Conservation (phyloP, 2,888 invertebrate genomes). For the Electrophaes corylata region DNA sequence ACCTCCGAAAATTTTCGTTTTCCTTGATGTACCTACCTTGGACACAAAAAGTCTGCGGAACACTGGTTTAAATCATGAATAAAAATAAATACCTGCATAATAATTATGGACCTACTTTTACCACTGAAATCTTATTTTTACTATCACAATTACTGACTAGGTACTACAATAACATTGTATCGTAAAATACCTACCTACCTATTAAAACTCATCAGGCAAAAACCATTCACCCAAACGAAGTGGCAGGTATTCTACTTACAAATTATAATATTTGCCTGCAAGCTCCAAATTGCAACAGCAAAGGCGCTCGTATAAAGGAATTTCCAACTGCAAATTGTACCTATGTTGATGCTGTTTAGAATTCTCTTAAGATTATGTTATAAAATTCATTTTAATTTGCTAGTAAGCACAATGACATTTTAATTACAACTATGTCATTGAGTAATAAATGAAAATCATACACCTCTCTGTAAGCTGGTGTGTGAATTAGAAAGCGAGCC, state of each 20-base stretch:
- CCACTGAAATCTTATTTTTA: slow-evolving; percentile 29
- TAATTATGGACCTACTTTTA: background rate
- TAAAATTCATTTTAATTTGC: background rate
- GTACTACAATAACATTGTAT: slow-evolving; percentile 38
- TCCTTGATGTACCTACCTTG: too few relatives aligned
- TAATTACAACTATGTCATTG: background rate
- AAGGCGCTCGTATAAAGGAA: background rate
- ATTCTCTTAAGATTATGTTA: too few relatives aligned
- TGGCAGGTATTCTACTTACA: background rate
- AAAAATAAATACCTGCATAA: too few relatives aligned
- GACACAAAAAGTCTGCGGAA: too few relatives aligned
- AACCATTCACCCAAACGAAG: too few relatives aligned
- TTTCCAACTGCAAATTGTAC: too few relatives aligned
- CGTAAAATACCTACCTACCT: slow-evolving; percentile 9
- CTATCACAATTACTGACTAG: slow-evolving; percentile 51
- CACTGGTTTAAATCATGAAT: too few relatives aligned
- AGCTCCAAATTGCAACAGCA: background rate
- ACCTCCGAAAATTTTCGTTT: too few relatives aligned
- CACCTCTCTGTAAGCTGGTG: slow-evolving; percentile 70
- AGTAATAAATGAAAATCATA: slow-evolving; percentile 45
- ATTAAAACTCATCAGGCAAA: background rate
- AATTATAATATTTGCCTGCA: background rate
- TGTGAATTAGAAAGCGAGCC: slow-evolving; percentile 73
- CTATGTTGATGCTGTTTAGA: too few relatives aligned
- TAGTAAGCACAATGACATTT: background rate